Evolutionary conservation across 2,888 invertebrate genomes (phyloP), one percentile per base, ranked within the genome.

Genomic region (Cephus sareptanus): DNA sequence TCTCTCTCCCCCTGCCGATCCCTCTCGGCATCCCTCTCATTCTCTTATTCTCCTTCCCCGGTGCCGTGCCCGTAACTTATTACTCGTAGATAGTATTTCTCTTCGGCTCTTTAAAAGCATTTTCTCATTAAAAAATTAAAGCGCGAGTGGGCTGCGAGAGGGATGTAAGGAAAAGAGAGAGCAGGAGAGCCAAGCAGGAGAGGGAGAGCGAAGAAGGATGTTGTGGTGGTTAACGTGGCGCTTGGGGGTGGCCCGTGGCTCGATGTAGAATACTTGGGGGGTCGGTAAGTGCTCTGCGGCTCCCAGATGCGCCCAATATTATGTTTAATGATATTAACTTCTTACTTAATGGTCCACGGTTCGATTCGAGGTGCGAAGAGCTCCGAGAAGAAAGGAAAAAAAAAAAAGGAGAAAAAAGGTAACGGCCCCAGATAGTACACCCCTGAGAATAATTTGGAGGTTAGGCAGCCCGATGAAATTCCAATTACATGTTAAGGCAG

Each of bases 41-140:
- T 33, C 31, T 70, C 70, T 70, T 70, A 70, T 34, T 34, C 74
- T 35, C 74, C 3, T 13, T 33, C 71, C 71, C 71, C 33, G 31
- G 9, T 71, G 31, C 71, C n/a, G 70, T 13, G 30, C 15, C 84
- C 86, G 88, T 91, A 90, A 91, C 89, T 91, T 90, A 91, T 91
- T 88, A 89, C 89, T 87, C 89, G 87, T 89, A 89, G 90, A 90
- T 89, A 87, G 89, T 90, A 91, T 91, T 90, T 91, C 90, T 90
- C 89, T 87, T 87, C 82, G 87, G 89, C 92, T 93, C 93, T 93
- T 93, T 94, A 93, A 94, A 94, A 94, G 94, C 94, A 94, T 94
- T 93, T 93, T 92, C 93, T 93, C 94, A 94, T 94, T 94, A 94
- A 94, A 93, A 94, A 94, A 91, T 91, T 92, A 91, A 90, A 89